Evolutionary conservation across 2,888 invertebrate species (phyloP), one percentile per base, ranked within the genome.

Genomic region (Melieria picta): DNA sequence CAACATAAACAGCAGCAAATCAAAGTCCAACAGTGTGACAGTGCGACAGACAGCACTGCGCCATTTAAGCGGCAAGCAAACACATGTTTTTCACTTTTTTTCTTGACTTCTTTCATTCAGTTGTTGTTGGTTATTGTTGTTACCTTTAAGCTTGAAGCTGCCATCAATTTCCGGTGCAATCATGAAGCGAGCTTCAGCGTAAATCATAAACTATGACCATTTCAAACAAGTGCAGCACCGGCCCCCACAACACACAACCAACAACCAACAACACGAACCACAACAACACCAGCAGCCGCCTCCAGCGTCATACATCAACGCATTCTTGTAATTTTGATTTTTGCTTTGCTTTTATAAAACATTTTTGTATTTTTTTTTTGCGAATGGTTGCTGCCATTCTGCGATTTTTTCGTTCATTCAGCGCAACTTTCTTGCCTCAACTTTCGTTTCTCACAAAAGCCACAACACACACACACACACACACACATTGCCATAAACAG

Each of bases 301-400:
- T 1, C 1, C 9, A n/a, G 5, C 13, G 6, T 52, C 5, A 7
- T 7, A 52, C 13, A 52, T 7, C 6, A 52, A 7, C 13, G 11
- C 13, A n/a, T 52, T 52, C 4, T 52, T 52, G 11, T 7, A 52
- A 9, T 52, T 52, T 16, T 63, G 0, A 5, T 62, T 62, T 30
- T 63, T 63, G 16, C 63, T 11, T 30, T 42, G 4, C 10, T 48
- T 48, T 63, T 63, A 3, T 62, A 13, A 46, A 13, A 30, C 45
- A 6, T 61, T 61, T 42, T 61, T 61, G 42, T 45, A 43, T 63
- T 48, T 63, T 63, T 64, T 30, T 48, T 64, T 50, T 30, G 57
- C 9, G 4, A 16, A 6, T 30, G 2, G 30, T 30, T 30, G 30
- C 30, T 30, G 30, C 30, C 30, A 30, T 30, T 30, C 30, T 30